phyloP scores from a whole-genome alignment of 1,140 invertebrate genomes.

The Camponotus vicinus region DNA sequence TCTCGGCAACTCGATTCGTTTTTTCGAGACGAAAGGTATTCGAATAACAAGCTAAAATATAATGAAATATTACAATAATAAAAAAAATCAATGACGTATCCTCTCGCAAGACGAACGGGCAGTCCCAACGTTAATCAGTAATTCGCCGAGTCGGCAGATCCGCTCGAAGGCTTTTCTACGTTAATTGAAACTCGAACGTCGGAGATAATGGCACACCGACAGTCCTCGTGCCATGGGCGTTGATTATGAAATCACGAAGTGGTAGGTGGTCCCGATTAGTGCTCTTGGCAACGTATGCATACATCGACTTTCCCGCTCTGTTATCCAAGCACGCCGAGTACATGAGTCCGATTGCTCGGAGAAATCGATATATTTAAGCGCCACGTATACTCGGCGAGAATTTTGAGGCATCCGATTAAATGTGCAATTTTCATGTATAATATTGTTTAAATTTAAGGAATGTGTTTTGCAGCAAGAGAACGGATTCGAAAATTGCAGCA shows the following conservation, averaged over 20 bases:
- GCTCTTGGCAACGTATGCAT: constrained; percentile 64
- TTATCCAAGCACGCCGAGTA: neutral
- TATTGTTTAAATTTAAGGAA: neutral
- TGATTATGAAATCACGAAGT: constrained; percentile 76
- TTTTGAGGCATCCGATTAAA: constrained; percentile 10
- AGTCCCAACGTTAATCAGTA: constrained; percentile 54
- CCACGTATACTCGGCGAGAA: neutral
- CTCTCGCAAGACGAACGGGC: neutral
- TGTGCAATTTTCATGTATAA: neutral
- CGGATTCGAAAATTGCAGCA: neutral
- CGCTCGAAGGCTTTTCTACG: constrained; percentile 37
- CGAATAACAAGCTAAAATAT: neutral
- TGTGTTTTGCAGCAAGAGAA: neutral
- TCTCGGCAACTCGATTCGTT: neutral
- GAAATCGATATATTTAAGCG: neutral
- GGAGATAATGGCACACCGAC: constrained; percentile 70
- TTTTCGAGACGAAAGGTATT: neutral
- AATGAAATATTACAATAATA: neutral
- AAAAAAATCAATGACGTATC: constrained; percentile 1
- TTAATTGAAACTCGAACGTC: constrained; percentile 74
- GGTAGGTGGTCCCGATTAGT: constrained; percentile 77
- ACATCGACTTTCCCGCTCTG: constrained; percentile 46
- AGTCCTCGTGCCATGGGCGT: constrained; percentile 71
- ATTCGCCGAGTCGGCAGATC: constrained; percentile 45
- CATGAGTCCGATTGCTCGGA: neutral